A percentile compares a stretch with the other conserved stretches of the same genome.
phyloP scores from a whole-genome alignment of 2,113 vertebrate genomes.

The Salvator merianae region DNA sequence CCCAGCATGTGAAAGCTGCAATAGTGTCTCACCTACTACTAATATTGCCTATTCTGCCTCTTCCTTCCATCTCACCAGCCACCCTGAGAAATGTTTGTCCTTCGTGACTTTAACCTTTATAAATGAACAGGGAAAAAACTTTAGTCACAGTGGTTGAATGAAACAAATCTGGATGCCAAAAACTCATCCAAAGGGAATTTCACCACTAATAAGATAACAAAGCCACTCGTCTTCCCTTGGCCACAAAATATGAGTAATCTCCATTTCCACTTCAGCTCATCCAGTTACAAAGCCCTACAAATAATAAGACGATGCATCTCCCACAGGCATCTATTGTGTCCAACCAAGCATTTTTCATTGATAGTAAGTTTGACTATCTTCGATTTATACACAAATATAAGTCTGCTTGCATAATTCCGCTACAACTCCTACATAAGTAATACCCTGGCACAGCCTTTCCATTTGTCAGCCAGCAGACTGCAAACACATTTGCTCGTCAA shows the following conservation, averaged over 20 bases:
- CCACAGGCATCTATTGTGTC: constrained; percentile 58
- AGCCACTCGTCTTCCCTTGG: constrained; percentile 32
- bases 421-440: constrained; percentile 76
- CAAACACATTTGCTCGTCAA: constrained; percentile 85
- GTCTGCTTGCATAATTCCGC: constrained; percentile 71
- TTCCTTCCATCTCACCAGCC: too few species aligned
- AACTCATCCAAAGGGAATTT: constrained; percentile 51
- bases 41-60: too few species aligned
- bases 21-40: too few species aligned
- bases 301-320: constrained; percentile 17
- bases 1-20: too few species aligned
- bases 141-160: constrained; percentile 56
- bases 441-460: constrained; percentile 80
- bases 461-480: constrained; percentile 86
- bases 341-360: constrained; percentile 64
- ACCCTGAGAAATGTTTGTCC: constrained; percentile 24
- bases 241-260: constrained; percentile 47
- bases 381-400: constrained; percentile 70
- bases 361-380: constrained; percentile 69
- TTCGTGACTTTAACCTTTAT: constrained; percentile 53
- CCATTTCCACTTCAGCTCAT: constrained; percentile 43
- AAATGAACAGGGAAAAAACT: constrained; percentile 13
- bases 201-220: constrained; percentile 49
- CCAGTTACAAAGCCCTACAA: constrained; percentile 48
- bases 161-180: constrained; percentile 47